Base-by-base conservation (phyloP, 2,113 vertebrate genomes). In the Sinocyclocheilus maitianheensis region DNA sequence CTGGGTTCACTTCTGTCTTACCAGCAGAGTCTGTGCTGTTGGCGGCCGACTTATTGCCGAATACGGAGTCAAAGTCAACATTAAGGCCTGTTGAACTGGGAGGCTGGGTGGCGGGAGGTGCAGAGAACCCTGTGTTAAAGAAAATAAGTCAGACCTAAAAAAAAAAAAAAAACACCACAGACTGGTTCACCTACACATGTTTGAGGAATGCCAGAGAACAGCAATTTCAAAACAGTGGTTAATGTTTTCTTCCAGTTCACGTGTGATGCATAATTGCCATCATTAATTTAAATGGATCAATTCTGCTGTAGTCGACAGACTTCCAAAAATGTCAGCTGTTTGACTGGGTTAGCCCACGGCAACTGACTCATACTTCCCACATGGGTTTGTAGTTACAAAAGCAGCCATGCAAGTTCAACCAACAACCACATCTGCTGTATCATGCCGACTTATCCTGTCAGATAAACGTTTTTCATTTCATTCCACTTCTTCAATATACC, bases 1-100 rank as follows among this genome's bases (percentile, higher is more conserved):
- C 65, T 74, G 37, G 30, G 20, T 22, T 2, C 40, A 62, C 22
- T 40, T 37, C 10, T 86, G 63, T 85, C 95, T 94, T 95, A 98
- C 97, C 97, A 85, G 95, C 90, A 89, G 96, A 92, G 92, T 98
- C 97, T 92, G 96, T 86, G 90, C 94, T 96, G 88, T 96, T 94
- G 85, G 88, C 90, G 88, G 92, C 78, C 22, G 95, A 94, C 92
- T 97, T 98, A 94, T 97, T 98, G 93, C 97, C 97, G 92, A 99
- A 99, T 80, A 99, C 97, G 1, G 97, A 98, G 90, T 98, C 97
- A 92, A 98, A 99, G 94, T 98, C 96, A 78, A 97, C 96, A 84
- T 97, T 97, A 95, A 98, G 97, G 95, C 97, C 94, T 91, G 92
- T 86, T 85, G 96, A 94, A 86, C 96, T 94, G 90, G 96, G 96